Evolutionary conservation across 2,888 invertebrate species (phyloP), one percentile per base, ranked within the genome.

Genomic region (Drosophila prolongata): DNA sequence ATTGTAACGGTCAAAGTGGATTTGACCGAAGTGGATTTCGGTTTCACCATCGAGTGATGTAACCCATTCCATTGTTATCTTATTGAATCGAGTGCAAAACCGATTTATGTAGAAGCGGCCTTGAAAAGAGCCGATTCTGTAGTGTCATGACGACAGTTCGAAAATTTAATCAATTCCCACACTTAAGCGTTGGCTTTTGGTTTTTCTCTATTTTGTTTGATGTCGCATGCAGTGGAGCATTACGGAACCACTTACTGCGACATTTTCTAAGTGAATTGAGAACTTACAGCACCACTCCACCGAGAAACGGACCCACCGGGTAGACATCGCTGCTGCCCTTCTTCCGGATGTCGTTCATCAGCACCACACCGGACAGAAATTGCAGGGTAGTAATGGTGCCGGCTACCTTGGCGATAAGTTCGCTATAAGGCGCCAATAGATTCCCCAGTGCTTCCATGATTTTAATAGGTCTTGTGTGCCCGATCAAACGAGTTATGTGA

Each of bases 291-390:
- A 95, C 94, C 77, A 95, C 90, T 92, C 96, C 97, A 42, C 96
- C 96, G 44, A 96, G 90, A 91, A 97, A 97, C 0, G 96, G 96
- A 90, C 94, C 94, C 27, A 95, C 93, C 49, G 95, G 94, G 75
- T 95, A 93, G 60, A 94, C 94, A 81, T 93, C 93, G 0, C 96
- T 95, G 79, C 93, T 94, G 16, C 94, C 94, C 87, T 95, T 95
- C 84, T 95, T 95, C 72, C 95, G 94, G 74, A 97, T 95, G 88
- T 96, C 95, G 90, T 94, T 95, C 90, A 96, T 95, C 70, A 97
- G 93, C 89, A 96, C 94, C 89, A 94, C 93, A 86, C 97, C 97
- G 35, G 97, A 95, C 89, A 97, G 95, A 93, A 97, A 97, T 91
- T 97, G 97, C 0, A 94, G 94, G 79, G 96, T 95, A 30, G 98